Conservation (phyloP, 2,797 vertebrate genomes). For the Parambassis ranga region DNA sequence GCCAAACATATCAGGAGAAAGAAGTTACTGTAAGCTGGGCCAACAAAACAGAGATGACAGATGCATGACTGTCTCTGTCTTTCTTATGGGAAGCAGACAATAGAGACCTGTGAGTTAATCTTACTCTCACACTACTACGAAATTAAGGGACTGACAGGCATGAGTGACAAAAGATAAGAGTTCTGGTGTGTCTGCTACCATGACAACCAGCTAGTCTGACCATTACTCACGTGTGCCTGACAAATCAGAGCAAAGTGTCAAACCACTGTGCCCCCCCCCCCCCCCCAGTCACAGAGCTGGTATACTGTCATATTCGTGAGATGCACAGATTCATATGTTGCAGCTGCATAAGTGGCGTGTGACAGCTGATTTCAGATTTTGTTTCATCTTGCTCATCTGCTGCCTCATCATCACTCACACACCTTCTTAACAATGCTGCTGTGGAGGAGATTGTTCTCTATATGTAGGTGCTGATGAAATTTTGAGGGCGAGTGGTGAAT, state of each 20-base stretch:
- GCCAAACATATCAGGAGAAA: conserved; percentile 16
- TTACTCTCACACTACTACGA: too few species aligned
- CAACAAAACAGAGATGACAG: neutral
- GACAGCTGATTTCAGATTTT: conserved; percentile 11
- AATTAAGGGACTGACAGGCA: too few species aligned
- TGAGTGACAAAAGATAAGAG: neutral
- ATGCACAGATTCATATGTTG: conserved; percentile 5
- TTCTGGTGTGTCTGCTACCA: neutral
- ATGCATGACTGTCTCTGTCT: too few species aligned
- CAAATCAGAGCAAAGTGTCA: conserved; percentile 20
- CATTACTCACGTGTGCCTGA: conserved; percentile 10
- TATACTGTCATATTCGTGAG: neutral
- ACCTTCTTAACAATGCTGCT: conserved; percentile 14
- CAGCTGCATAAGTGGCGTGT: conserved; percentile 1
- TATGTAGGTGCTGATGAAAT: conserved; percentile 74
- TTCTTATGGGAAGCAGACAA: too few species aligned
- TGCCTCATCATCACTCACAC: conserved; percentile 21
- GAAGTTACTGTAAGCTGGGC: neutral
- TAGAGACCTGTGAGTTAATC: too few species aligned
- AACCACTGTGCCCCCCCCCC: neutral
- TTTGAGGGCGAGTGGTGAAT: conserved; percentile 76
- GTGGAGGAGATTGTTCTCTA: conserved; percentile 61
- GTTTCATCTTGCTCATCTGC: conserved; percentile 37
- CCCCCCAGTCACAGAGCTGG: neutral
- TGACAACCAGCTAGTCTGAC: neutral